Evolutionary conservation across 2,113 vertebrate species (phyloP).

Genomic region (Globicephala melas): DNA sequence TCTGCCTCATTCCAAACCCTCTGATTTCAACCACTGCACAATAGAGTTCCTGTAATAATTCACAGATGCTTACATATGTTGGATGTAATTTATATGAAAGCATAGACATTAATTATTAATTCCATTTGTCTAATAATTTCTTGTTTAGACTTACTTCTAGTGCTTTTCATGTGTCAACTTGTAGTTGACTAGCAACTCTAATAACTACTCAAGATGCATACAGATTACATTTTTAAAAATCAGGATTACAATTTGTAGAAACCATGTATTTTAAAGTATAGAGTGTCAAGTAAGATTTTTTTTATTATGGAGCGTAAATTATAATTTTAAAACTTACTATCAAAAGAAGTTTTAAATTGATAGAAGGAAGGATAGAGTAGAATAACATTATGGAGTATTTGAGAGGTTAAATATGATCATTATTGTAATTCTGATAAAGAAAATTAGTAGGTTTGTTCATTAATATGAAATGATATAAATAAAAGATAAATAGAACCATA

Average conservation of each 20-base stretch:
- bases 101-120: neutral
- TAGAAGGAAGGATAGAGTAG: neutral
- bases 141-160: neutral
- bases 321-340: neutral
- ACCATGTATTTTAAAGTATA: neutral
- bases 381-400: neutral
- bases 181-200: neutral
- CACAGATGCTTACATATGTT: no score
- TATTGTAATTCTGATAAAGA: neutral
- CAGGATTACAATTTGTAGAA: neutral
- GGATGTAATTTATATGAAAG: neutral
- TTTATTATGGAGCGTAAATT: neutral
- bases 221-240: neutral
- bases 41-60: neutral
- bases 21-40: neutral
- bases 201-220: neutral
- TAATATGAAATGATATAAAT: neutral
- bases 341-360: neutral
- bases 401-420: neutral
- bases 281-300: neutral
- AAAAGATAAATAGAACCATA: neutral
- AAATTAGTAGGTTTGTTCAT: neutral
- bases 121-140: neutral
- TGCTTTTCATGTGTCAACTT: neutral
- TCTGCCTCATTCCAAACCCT: neutral